Percentiles rank a stretch among this genome's conserved stretches.
Evolutionary conservation across 2,113 vertebrate genomes (phyloP).

Genomic region (Gadus chalcogrammus): DNA sequence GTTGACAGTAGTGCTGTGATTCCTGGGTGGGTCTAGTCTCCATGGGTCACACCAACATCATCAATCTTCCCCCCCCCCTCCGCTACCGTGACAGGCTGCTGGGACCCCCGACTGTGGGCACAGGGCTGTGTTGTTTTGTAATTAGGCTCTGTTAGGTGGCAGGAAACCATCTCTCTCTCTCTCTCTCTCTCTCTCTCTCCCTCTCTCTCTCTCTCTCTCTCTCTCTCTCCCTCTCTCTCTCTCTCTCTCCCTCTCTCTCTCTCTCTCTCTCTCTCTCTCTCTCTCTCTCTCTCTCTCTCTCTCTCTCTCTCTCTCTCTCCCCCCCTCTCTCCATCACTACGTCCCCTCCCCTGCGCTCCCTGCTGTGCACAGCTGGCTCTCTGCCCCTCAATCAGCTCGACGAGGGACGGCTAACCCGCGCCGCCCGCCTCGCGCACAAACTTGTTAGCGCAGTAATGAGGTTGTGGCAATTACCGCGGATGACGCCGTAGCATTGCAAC

Average conservation of each 20-base stretch:
- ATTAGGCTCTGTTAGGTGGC: slow-evolving; percentile 78
- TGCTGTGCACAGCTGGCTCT: slow-evolving; percentile 62
- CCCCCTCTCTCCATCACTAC: neutral
- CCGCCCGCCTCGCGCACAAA: neutral
- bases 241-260: slow-evolving; percentile 36
- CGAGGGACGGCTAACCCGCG: slow-evolving; percentile 38
- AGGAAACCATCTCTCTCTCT: slow-evolving; percentile 74
- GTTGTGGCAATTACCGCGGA: too few relatives aligned
- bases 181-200: slow-evolving; percentile 29
- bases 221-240: slow-evolving; percentile 41
- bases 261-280: slow-evolving; percentile 47
- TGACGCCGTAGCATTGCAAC: too few relatives aligned
- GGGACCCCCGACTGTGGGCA: slow-evolving; percentile 66
- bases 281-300: slow-evolving; percentile 34
- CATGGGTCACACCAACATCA: slow-evolving; percentile 82
- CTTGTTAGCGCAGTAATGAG: slow-evolving; percentile 10
- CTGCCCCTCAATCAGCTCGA: slow-evolving; percentile 18
- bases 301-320: slow-evolving; percentile 38
- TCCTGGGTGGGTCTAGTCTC: slow-evolving; percentile 73
- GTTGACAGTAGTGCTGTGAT: slow-evolving; percentile 65
- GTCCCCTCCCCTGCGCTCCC: slow-evolving; percentile 28
- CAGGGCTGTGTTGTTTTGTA: slow-evolving; percentile 82
- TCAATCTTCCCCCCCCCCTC: slow-evolving; percentile 72
- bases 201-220: slow-evolving; percentile 38
- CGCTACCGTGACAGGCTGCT: slow-evolving; percentile 63